Conservation (phyloP, 1,140 invertebrate species). For the Oppia nitens region DNA sequence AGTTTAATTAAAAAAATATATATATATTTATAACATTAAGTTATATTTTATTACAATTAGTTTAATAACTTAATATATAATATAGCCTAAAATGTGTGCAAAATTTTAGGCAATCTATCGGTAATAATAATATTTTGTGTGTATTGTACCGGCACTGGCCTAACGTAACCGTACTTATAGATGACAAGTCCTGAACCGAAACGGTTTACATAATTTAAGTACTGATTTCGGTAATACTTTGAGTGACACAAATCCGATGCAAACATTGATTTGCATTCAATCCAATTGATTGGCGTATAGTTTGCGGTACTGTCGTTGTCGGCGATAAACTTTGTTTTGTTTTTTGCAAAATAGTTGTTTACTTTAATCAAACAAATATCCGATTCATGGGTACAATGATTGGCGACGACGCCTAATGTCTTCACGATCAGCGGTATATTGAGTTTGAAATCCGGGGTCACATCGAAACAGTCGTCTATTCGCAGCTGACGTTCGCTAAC, state of each 20-base stretch:
- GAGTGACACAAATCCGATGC: conserved; percentile 7
- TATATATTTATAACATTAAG: no score
- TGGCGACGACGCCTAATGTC: no score
- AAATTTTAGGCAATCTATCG: conserved; percentile 1
- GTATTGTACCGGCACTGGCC: background rate
- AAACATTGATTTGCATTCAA: conserved; percentile 17
- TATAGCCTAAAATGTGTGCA: no score
- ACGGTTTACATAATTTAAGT: conserved; percentile 7
- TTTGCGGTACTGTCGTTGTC: background rate
- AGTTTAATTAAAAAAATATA: no score
- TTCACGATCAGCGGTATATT: conserved; percentile 4
- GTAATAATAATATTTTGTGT: conserved; percentile 2
- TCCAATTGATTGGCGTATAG: conserved; percentile 4
- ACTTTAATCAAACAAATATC: background rate
- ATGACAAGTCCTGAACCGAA: conserved; percentile 14
- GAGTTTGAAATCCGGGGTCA: conserved; percentile 13
- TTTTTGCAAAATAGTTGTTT: background rate
- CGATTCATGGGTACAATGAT: background rate
- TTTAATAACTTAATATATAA: no score
- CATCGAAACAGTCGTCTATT: conserved; percentile 5
- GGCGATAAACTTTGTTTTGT: background rate
- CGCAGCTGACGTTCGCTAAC: background rate
- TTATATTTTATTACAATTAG: no score
- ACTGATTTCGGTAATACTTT: conserved; percentile 12
- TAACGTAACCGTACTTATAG: conserved; percentile 5